Base-by-base conservation (phyloP, 2,113 vertebrate species). In the Dicerorhinus sumatrensis region DNA sequence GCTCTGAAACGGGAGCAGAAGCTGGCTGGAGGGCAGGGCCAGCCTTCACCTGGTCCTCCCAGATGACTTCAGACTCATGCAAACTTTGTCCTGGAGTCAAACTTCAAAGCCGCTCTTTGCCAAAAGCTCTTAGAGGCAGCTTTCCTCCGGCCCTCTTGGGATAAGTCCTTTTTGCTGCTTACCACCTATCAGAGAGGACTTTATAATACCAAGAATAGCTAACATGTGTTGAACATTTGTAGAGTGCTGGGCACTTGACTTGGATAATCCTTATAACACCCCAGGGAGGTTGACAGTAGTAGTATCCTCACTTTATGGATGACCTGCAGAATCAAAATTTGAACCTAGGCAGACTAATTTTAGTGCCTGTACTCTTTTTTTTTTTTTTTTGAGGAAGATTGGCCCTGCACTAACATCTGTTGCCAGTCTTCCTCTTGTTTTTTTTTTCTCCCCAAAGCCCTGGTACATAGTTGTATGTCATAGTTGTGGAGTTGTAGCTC, bases 1-100 rank as follows among this genome's bases (percentile, higher is more conserved):
- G 33, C 75, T 77, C 70, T 42, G 89, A 62, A 39, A 51, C 58
- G 31, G 18, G 9, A 42, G 27, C 39, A 94, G 91, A 63, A 93
- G 76, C 88, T 91, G 77, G 58, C 29, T 33, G 58, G 51, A 65
- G 31, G 42, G 36, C 60, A 82, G 70, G 11, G 48, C 69, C 42
- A 79, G 29, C 31, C 65, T 85, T 90, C 48, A 72, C 63, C 33
- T 48, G 73, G 46, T 42, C 70, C 31, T 95, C 17, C 5, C 31
- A 75, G 18, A 29, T 82, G 62, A 82, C 72, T 89, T 91, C 48
- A 91, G 72, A 95, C 25, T 51, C 70, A 54, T 23, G 31, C 14
- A 95, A 51, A 89, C 42, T 87, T 97, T 94, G 54, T 95, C 86
- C 91, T 56, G 21, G 48, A 92, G 65, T 77, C 95, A 94, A 72